phyloP scores from a whole-genome alignment of 92 coral and sea anemone genomes.

The Umimayanthus chanpuru region DNA sequence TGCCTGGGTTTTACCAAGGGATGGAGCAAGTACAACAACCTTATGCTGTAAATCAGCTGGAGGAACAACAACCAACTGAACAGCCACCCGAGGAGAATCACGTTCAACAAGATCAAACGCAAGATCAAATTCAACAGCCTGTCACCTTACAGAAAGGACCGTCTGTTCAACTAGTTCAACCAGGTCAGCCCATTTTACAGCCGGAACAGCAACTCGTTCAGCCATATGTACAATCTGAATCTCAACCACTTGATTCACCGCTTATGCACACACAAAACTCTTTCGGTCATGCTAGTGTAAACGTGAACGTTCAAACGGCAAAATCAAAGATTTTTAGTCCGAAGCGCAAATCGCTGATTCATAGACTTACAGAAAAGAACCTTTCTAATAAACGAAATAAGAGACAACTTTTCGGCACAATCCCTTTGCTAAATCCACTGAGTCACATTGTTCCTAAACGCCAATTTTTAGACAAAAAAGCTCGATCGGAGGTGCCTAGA shows the following conservation, averaged over 20 bases:
- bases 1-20: conserved; percentile 10
- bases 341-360: conserved; percentile 26
- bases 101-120: background rate
- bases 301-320: conserved; percentile 83
- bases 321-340: conserved; percentile 53
- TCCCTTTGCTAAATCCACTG: conserved; percentile 77
- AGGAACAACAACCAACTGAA: conserved; percentile 15
- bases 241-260: conserved; percentile 16
- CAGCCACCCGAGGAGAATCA: conserved; percentile 1
- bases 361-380: conserved; percentile 10
- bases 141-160: conserved; percentile 1
- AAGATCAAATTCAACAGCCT: conserved; percentile 20
- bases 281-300: conserved; percentile 57
- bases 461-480: background rate
- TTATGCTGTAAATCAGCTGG: background rate
- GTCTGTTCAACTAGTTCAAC: conserved; percentile 21
- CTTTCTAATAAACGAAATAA: conserved; percentile 34
- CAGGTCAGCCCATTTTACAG: background rate
- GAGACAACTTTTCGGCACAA: conserved; percentile 89
- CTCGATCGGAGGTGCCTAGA: conserved; percentile 65
- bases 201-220: conserved; percentile 9
- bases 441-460: conserved; percentile 20
- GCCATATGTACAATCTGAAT: conserved; percentile 13
- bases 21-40: conserved; percentile 12
- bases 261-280: conserved; percentile 21